Evolutionary conservation across 23 tunicate species (phyloP), one percentile per base, ranked within the genome.

Genomic region (Styela plicata): DNA sequence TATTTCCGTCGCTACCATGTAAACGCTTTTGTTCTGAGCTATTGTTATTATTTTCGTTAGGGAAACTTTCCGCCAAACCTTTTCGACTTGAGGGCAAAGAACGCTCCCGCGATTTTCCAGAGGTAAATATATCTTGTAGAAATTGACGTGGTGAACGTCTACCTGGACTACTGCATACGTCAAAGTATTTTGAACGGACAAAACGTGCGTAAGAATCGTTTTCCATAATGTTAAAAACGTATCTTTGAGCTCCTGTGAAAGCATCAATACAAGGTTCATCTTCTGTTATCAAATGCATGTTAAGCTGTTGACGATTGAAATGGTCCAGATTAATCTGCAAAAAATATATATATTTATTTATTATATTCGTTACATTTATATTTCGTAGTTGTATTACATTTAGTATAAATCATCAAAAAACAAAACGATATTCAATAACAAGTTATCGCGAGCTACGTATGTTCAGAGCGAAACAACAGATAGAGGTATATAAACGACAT

Each of bases 181-280:
- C 89, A 84, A 74, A 91, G 35, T 69, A 64, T 34, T 53, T 37
- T 10, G 97, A 91, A 2, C 64, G 74, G 1, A 86, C 23, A 78
- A 91, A 91, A 5, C 97, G 86, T n/a, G 90, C 87, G 76, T 74
- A 91, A 27, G 97, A 91, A 78, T 91, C 97, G 77, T 86, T 91
- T 79, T 91, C 97, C 87, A 91, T 86, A 69, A 91, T 86, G 77
- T 74, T 0, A 69, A 86, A 91, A 37, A 91, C 79, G 34, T 91
- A 86, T 63, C 84, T 34, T 79, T 91, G 89, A 18, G 97, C 97
- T 64, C 73, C 36, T 52, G 75, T 84, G 77, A 91, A 91, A 17
- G 86, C 24, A 57, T 91, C 85, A 29, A 26, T 24, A 1, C 87
- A 63, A 18, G 75, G 32, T 26, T 68, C 31, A 21, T 77, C 82